A percentile compares a stretch with the other conserved stretches of the same genome.
phyloP scores from a whole-genome alignment of 2,113 vertebrate species.

The Brienomyrus longianalis region DNA sequence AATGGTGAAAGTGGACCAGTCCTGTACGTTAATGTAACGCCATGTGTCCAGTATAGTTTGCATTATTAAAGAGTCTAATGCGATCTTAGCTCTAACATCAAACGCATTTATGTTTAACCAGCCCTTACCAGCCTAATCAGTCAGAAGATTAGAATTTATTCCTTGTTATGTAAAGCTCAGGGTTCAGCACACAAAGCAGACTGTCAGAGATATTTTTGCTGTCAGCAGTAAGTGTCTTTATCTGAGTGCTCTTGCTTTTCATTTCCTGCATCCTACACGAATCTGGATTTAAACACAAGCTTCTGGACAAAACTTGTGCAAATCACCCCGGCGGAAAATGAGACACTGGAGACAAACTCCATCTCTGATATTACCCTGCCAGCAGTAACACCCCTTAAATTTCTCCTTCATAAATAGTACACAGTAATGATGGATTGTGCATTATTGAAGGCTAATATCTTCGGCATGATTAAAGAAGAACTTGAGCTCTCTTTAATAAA shows the following conservation, averaged over 20 bases:
- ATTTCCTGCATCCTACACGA: not conserved
- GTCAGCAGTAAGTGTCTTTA: not conserved
- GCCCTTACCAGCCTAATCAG: not conserved
- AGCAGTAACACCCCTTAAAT: not conserved
- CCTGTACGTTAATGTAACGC: not conserved
- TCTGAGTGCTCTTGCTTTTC: not conserved
- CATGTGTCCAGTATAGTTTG: not conserved
- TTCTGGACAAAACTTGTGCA: not conserved
- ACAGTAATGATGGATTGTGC: not conserved
- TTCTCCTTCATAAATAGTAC: slow-evolving; percentile 8
- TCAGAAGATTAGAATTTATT: slow-evolving; percentile 1
- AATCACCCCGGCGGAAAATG: not conserved
- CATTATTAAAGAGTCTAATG: not conserved
- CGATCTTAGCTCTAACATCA: not conserved
- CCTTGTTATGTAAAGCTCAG: not conserved
- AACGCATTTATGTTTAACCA: not conserved
- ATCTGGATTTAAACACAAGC: slow-evolving; percentile 2
- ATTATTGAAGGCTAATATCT: not conserved
- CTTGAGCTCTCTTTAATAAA: not conserved
- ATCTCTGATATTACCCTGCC: not conserved
- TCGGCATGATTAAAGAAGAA: not conserved
- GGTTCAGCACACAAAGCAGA: not conserved
- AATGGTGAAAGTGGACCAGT: not conserved
- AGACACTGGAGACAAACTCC: not conserved
- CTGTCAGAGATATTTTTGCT: not conserved